Conservation (phyloP, 1,140 invertebrate species). For the Drosophila pseudoananassae region DNA sequence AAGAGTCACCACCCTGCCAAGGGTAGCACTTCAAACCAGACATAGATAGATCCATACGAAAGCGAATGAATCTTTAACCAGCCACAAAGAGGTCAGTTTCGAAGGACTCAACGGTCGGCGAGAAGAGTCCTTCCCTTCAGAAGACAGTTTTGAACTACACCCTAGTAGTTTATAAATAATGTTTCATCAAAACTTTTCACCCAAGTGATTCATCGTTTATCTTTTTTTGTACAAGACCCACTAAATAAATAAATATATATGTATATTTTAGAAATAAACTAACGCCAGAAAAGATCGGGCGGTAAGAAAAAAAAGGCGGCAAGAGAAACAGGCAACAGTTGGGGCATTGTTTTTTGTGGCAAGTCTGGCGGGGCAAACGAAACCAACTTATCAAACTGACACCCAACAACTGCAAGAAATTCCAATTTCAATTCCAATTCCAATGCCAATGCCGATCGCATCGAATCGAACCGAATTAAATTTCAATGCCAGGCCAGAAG, state of each 20-base stretch:
- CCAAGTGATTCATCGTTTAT: too few species aligned
- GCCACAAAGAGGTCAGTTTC: constrained; percentile 3
- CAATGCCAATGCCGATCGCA: constrained; percentile 46
- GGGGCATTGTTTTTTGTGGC: constrained; percentile 35
- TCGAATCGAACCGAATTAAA: neutral
- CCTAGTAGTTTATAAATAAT: too few species aligned
- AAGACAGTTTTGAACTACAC: neutral
- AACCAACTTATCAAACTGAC: constrained; percentile 73
- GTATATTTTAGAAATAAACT: constrained; percentile 4
- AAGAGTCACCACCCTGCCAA: neutral
- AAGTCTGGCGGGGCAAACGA: constrained; percentile 3
- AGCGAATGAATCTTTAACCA: constrained; percentile 41
- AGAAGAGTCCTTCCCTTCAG: neutral
- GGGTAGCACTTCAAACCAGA: constrained; percentile 23
- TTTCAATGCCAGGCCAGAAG: constrained; percentile 2
- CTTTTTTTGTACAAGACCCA: too few species aligned
- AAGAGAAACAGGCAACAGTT: neutral
- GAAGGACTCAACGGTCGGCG: neutral
- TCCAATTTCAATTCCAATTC: constrained; percentile 65
- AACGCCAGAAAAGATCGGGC: constrained; percentile 28
- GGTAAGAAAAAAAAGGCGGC: neutral
- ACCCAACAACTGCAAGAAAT: constrained; percentile 77
- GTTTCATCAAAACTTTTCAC: too few species aligned
- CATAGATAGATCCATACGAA: constrained; percentile 17
- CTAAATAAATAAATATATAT: neutral